These are phyloP conservation scores for Tetanocera ferruginea DNA, from an alignment of 2,888 invertebrate genomes.

Conservation along the genomic window DNA sequence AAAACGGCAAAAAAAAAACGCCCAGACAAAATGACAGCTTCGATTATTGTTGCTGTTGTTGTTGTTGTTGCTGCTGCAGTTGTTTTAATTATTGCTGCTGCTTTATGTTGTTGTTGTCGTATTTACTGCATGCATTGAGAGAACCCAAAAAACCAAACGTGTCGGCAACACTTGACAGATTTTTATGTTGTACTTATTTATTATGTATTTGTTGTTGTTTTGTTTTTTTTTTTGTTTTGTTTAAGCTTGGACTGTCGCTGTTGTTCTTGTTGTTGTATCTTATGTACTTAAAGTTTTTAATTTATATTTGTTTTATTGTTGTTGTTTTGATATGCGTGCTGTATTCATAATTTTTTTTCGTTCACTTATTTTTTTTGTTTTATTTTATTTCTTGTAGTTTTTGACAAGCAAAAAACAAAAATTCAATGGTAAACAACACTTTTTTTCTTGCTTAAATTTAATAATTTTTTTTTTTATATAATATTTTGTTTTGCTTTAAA, in stretches of 20 bases:
- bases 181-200: conserved; percentile 29
- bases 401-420: conserved; percentile 37
- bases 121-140: background rate
- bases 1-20: background rate
- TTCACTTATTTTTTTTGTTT: conserved; percentile 31
- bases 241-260: conserved; percentile 19
- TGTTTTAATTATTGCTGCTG: conserved; percentile 45
- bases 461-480: conserved; percentile 21
- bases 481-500: conserved; percentile 31
- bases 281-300: background rate
- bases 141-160: background rate
- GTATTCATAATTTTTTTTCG: conserved; percentile 23
- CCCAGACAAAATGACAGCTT: conserved; percentile 1
- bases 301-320: conserved; percentile 15
- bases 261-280: conserved; percentile 39
- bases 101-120: background rate
- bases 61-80: conserved; percentile 50
- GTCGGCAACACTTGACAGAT: conserved; percentile 16
- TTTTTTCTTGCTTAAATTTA: conserved; percentile 34
- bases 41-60: conserved; percentile 31
- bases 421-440: conserved; percentile 54
- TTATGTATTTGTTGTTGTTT: conserved; percentile 25
- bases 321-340: conserved; percentile 31
- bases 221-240: conserved; percentile 19
- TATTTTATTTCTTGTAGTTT: conserved; percentile 43